Percentiles rank a stretch among this genome's conserved stretches.
These are phyloP conservation scores for Sepiola atlantica DNA, from an alignment of 2,888 invertebrate species.

Conservation along the genomic window DNA sequence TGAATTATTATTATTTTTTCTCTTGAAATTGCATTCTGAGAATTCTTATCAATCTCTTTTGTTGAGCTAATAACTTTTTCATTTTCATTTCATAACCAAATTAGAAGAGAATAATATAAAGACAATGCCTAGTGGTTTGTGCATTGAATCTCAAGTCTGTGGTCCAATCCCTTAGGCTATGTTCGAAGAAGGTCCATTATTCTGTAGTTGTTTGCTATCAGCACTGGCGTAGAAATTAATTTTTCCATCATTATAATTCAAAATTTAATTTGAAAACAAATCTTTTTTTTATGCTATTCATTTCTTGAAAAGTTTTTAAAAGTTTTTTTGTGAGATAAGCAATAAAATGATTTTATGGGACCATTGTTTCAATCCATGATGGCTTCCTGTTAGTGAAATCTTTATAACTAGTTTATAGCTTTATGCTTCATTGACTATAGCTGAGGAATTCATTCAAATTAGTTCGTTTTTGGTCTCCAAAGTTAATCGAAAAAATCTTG, in stretches of 20 bases:
- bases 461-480: not conserved
- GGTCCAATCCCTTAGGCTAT: conserved; percentile 1
- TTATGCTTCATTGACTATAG: not conserved
- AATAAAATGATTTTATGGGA: not conserved
- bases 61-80: not conserved
- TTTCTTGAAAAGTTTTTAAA: not conserved
- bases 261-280: conserved; percentile 4
- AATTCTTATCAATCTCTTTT: not conserved
- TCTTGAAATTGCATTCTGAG: not conserved
- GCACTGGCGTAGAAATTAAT: not conserved
- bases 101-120: not conserved
- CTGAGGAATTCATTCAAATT: not conserved
- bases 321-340: not conserved
- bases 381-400: not conserved
- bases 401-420: not conserved
- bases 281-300: not conserved
- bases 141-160: not conserved
- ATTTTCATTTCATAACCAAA: not conserved
- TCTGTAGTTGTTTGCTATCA: not conserved
- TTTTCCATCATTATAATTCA: not conserved
- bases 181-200: not conserved
- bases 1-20: not conserved
- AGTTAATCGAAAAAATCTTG: no score
- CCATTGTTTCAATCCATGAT: not conserved
- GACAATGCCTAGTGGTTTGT: not conserved